Conservation (phyloP, 1,140 invertebrate species). For the Portunus trituberculatus region DNA sequence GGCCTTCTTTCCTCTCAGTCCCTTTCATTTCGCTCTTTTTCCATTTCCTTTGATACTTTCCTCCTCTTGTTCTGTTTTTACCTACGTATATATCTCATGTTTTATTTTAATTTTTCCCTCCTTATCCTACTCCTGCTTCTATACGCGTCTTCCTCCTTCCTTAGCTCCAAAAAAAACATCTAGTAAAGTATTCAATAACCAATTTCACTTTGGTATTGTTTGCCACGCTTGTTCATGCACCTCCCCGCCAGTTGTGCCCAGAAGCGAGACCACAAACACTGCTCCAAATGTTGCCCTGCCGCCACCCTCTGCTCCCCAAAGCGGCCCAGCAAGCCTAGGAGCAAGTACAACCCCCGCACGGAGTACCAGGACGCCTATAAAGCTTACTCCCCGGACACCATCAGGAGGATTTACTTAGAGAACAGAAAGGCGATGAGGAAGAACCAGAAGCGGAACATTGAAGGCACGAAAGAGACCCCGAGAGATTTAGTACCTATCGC, state of each 20-base stretch:
- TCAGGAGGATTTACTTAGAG: not conserved
- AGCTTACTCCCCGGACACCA: not conserved
- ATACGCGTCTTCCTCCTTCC: too few relatives aligned
- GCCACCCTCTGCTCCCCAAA: not conserved
- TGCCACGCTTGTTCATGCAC: not conserved
- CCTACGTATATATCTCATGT: too few relatives aligned
- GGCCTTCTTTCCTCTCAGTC: too few relatives aligned
- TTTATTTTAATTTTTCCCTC: too few relatives aligned
- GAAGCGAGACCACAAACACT: not conserved
- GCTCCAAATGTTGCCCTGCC: not conserved
- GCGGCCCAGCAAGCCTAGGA: not conserved
- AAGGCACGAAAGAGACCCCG: not conserved
- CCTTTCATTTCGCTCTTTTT: not conserved
- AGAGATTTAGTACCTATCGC: not conserved
- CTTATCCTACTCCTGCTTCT: too few relatives aligned
- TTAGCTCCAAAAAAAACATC: not conserved
- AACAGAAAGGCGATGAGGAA: not conserved
- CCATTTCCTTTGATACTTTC: not conserved
- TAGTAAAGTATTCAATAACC: not conserved
- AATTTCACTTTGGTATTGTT: not conserved
- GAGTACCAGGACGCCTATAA: not conserved
- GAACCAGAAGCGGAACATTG: not conserved
- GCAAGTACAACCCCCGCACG: not conserved
- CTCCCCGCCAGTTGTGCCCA: not conserved
- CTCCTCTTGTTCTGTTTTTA: not conserved